Base-by-base conservation (phyloP, 1,140 invertebrate genomes). In the Panagrolaimus sp. region DNA sequence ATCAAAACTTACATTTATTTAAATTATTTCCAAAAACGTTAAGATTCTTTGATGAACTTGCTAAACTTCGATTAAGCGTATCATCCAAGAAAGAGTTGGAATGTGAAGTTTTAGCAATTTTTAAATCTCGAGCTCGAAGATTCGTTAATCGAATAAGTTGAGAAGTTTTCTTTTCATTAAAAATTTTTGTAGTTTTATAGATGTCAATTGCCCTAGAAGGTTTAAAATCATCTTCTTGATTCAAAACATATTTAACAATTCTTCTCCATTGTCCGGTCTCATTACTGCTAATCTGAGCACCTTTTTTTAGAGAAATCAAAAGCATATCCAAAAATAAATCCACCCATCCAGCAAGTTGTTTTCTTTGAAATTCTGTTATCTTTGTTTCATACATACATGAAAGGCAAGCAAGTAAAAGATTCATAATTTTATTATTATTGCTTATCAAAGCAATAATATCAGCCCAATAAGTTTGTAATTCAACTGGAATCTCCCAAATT, bases 331-430 rank as follows among this genome's bases (percentile, higher is more conserved):
- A 58, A 28, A 58, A 28, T 12, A 21, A 17, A 58, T 58, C 21
- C 1, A 58, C 52, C 52, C 52, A 58, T 21, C 52, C 52, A 58
- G 21, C 28, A 21, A 21, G 28, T n/a, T 58, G 52, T 28, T 58
- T 21, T 26, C 52, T 58, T 21, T 26, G 21, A 21, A 58, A 26
- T 21, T 4, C 14, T 28, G 12, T n/a, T 2, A 28, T 58, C 1
- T 58, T 28, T 28, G 21, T 21, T 14, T 58, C 52, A 26, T 26
- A 58, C 52, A 58, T 58, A n/a, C 28, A 58, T 28, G 14, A 12
- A 1, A 58, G 21, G 17, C 21, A 58, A 12, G 12, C 52, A 1
- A 21, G 17, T n/a, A 58, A 26, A 0, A 58, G 52, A 21, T 58
- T n/a, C 10, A 28, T 58, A 12, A 21, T 58, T 28, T 26, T 58